Percentiles rank a stretch among this genome's conserved stretches.
Evolutionary conservation across 30 jellyfish, hydroid and myxozoan species (phyloP).

Genomic region (Cassiopea andromeda): DNA sequence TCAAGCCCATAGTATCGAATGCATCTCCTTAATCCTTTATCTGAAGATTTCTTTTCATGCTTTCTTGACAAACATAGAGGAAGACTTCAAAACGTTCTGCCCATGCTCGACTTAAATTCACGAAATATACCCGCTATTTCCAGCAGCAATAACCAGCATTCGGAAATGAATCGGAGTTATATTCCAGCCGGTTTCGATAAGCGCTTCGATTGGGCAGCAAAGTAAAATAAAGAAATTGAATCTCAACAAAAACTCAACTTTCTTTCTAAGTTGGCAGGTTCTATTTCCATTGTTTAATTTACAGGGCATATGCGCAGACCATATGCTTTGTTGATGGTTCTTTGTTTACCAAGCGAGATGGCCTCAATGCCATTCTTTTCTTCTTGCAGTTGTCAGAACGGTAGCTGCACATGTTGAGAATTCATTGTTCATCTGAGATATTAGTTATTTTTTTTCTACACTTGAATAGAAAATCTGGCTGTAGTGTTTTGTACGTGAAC

Average conservation of each 20-base stretch:
- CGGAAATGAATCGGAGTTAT: not conserved
- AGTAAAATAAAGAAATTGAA: not conserved
- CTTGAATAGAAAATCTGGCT: not conserved
- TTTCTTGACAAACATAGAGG: no score
- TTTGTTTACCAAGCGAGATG: constrained; percentile 24
- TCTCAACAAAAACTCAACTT: not conserved
- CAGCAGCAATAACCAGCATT: not conserved
- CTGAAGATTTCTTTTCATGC: no score
- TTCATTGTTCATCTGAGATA: not conserved
- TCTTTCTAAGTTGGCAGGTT: constrained; percentile 22
- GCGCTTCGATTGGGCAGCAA: not conserved
- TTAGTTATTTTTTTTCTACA: not conserved
- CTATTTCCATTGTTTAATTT: not conserved
- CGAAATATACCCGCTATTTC: no score
- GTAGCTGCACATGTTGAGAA: not conserved
- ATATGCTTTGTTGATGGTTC: constrained; percentile 24
- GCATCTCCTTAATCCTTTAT: no score
- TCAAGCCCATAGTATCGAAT: no score
- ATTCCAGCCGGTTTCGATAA: not conserved
- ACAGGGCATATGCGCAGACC: constrained; percentile 32
- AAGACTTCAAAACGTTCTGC: no score
- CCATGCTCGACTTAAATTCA: no score
- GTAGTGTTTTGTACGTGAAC: no score
- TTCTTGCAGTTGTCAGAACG: not conserved
- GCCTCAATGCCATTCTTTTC: constrained; percentile 5